phyloP scores from a whole-genome alignment of 2,797 vertebrate species.

The Chelmon rostratus region DNA sequence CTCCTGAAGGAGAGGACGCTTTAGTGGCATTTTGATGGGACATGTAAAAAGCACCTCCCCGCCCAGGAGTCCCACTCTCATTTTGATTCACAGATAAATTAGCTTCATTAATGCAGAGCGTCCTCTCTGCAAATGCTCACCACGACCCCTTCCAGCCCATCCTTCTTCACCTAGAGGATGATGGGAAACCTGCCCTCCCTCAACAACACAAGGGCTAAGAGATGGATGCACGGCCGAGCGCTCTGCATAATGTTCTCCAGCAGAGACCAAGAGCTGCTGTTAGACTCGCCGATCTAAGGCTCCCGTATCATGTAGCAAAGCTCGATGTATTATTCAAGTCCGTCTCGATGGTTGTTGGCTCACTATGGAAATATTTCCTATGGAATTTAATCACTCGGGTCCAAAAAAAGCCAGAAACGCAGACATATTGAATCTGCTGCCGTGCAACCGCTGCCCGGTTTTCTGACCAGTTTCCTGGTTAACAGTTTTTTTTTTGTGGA shows the following conservation, averaged over 20 bases:
- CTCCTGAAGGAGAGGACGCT: constrained; percentile 74
- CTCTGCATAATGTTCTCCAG: constrained; percentile 69
- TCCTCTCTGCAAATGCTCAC: constrained; percentile 65
- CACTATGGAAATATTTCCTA: constrained; percentile 74
- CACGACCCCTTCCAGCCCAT: constrained; percentile 66
- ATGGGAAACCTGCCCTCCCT: constrained; percentile 74
- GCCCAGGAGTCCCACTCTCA: constrained; percentile 65
- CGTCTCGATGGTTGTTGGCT: constrained; percentile 67
- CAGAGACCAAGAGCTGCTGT: constrained; percentile 51
- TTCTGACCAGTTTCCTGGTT: constrained; percentile 56
- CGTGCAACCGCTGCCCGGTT: constrained; percentile 45
- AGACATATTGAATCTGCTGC: constrained; percentile 69
- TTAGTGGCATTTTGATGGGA: constrained; percentile 82
- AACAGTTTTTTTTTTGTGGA: constrained; percentile 37
- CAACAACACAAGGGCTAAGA: constrained; percentile 60
- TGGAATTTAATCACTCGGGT: constrained; percentile 77
- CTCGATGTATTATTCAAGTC: constrained; percentile 79
- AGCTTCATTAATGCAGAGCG: constrained; percentile 79
- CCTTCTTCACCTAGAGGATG: constrained; percentile 74
- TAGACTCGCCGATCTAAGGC: constrained; percentile 56
- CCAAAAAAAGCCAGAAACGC: constrained; percentile 74
- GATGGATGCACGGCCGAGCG: constrained; percentile 45
- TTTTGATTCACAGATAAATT: constrained; percentile 82
- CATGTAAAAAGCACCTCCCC: constrained; percentile 70
- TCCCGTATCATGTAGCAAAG: constrained; percentile 71